Evolutionary conservation across 2,113 vertebrate genomes (phyloP).

Genomic region (Perca schrenkii): DNA sequence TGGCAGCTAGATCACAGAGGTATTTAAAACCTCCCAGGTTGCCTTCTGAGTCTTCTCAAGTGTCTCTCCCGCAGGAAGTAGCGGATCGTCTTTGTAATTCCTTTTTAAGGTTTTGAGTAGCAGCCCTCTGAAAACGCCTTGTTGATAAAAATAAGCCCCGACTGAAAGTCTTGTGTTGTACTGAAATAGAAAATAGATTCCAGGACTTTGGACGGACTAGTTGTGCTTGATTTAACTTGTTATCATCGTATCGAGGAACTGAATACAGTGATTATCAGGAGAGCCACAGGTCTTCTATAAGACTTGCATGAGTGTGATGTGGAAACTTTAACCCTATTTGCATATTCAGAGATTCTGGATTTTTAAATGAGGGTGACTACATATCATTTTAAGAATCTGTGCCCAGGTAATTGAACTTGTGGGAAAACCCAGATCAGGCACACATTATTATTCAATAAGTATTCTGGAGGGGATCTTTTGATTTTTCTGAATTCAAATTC

Average conservation of each 20-base stretch:
- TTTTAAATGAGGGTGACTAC: background rate
- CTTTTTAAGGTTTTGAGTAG: constrained; percentile 42
- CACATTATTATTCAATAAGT: no score
- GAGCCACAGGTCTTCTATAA: background rate
- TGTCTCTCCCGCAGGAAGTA: constrained; percentile 64
- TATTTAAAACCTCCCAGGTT: constrained; percentile 69
- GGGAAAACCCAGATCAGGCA: no score
- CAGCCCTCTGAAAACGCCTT: constrained; percentile 41
- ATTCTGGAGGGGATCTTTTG: no score
- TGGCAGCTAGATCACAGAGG: constrained; percentile 41
- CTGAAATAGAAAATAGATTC: constrained; percentile 45
- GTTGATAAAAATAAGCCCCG: constrained; percentile 62
- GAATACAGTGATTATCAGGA: background rate
- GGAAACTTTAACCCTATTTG: background rate
- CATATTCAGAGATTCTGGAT: background rate
- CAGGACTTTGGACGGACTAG: constrained; percentile 3
- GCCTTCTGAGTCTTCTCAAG: constrained; percentile 52
- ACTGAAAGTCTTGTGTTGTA: constrained; percentile 30
- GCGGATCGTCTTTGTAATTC: constrained; percentile 59
- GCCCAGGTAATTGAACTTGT: no score
- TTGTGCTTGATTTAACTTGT: constrained; percentile 5
- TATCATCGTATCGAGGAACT: background rate
- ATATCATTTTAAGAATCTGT: background rate
- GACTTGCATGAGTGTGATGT: background rate
- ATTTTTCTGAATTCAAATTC: no score